Evolutionary conservation across 2,888 invertebrate species (phyloP), one percentile per base, ranked within the genome.

Genomic region (Euclidia mi): DNA sequence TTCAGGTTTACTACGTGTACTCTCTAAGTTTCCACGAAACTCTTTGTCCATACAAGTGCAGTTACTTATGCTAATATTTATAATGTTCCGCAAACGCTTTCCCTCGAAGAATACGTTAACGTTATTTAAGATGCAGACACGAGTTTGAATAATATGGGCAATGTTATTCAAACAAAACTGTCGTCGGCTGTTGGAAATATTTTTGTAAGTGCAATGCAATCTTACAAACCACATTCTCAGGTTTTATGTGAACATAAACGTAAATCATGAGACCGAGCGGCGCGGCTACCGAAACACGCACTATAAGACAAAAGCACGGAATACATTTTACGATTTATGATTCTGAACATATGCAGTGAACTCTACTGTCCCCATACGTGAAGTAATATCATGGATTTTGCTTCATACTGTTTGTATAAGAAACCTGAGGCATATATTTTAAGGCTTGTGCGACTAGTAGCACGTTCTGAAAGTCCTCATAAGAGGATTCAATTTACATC

Each of bases 201-300:
- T 61, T 64, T 53, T 50, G 59, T 56, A 45, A 47, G 35, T 47
- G 51, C 56, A 43, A 35, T 58, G 52, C 67, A 76, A 73, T 78
- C 64, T 66, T 68, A 65, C 48, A 56, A 68, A 74, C 75, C 78
- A 71, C 81, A 81, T 79, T 81, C 79, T 74, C 64, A 74, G 65
- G 71, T 76, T 87, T 85, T 80, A 83, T 79, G 85, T 73, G 80
- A 76, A 78, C 81, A 83, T 86, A 86, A 86, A 80, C 73, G 72
- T 82, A 81, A 85, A 84, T 82, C 78, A 78, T 66, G 68, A 56
- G 71, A 65, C 62, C 62, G 38, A 58, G 51, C 56, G 52, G 60
- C 58, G 59, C 61, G 45, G 71, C 84, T 80, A 75, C 78, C 66
- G 72, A 69, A 74, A 61, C 69, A 67, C 69, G 63, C 71, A 38